Percentiles rank a stretch among this genome's conserved stretches.
phyloP scores from a whole-genome alignment of 2,888 invertebrate genomes.

The Melipona beecheii region DNA sequence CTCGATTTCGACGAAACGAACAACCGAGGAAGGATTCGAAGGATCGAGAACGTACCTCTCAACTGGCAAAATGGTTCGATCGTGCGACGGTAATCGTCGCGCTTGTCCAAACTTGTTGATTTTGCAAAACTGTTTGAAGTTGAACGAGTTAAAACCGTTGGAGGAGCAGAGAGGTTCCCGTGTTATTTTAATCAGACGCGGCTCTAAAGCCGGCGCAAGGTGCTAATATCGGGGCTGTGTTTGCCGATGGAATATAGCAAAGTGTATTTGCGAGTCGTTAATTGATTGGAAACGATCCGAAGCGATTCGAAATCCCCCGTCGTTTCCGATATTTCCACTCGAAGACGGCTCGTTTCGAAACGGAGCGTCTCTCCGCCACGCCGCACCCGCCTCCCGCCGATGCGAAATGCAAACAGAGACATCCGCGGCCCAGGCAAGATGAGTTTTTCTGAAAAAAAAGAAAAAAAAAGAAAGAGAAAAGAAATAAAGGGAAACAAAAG shows the following conservation, averaged over 20 bases:
- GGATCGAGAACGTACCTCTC: too few species aligned
- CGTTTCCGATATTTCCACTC: not conserved
- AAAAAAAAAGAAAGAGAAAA: too few species aligned
- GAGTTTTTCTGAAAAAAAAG: not conserved
- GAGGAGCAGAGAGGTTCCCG: not conserved
- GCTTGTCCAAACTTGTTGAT: not conserved
- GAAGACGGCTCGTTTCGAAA: not conserved
- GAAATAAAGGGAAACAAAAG: not conserved
- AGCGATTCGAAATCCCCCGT: not conserved
- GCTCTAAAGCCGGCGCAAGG: not conserved
- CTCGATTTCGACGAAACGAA: too few species aligned
- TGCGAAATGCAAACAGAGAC: not conserved
- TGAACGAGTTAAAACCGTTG: not conserved
- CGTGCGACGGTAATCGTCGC: not conserved
- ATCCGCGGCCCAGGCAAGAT: not conserved
- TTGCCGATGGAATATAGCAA: not conserved
- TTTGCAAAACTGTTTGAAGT: slow-evolving; percentile 7
- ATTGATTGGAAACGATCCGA: slow-evolving; percentile 27
- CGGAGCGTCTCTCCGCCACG: not conserved
- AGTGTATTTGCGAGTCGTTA: slow-evolving; percentile 8
- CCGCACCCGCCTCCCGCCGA: not conserved
- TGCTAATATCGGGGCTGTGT: slow-evolving; percentile 14
- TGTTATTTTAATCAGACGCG: not conserved
- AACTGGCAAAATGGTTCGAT: too few species aligned
- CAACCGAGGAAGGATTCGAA: too few species aligned